Base-by-base conservation (phyloP, 2,797 vertebrate genomes). In the Astyanax mexicanus region DNA sequence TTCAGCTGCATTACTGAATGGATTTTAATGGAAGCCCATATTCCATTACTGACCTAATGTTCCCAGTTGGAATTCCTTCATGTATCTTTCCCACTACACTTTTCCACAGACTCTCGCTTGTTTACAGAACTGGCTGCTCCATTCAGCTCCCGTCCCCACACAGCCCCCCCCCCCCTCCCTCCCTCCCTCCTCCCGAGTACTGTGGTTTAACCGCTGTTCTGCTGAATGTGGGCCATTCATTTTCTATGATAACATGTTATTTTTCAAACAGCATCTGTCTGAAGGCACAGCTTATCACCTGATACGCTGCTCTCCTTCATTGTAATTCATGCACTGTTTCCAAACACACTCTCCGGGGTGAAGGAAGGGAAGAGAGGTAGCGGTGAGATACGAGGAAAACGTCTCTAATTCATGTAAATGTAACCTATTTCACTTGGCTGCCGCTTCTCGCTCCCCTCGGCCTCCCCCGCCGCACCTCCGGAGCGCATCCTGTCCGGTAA, bases 401-500 rank as follows among this genome's bases (percentile, higher is more conserved):
- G 52, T 67, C 70, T 81, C 44, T 74, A 77, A 85, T 78, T 79
- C 68, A 81, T 76, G 78, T 81, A 81, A 81, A 83, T 83, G 72
- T 73, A 81, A 70, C 81, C 79, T 64, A 75, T 74, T 84, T 78
- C 68, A 74, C 71, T 57, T 57, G 49, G 49, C 76, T 47, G 37
- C 78, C 79, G 60, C 74, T 58, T 64, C 73, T 52, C 69, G 64
- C 54, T 73, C 9, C 70, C 49, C 37, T 29, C 37, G 21, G 3
- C 60, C 38, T 40, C 38, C 19, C 21, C 38, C 12, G 7, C 35
- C 11, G 19, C 60, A 62, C n/a, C n/a, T 25, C 37, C 12, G 19
- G 37, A 62, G 47, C 62, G 64, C 55, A 58, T 45, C 12, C 25
- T 61, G n/a, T 81, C 68, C 69, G 13, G 70, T 81, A 75, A 75